A percentile compares a stretch with the other conserved stretches of the same genome.
These are phyloP conservation scores for Nannospalax galili DNA, from an alignment of 2,113 vertebrate genomes.

Conservation along the genomic window DNA sequence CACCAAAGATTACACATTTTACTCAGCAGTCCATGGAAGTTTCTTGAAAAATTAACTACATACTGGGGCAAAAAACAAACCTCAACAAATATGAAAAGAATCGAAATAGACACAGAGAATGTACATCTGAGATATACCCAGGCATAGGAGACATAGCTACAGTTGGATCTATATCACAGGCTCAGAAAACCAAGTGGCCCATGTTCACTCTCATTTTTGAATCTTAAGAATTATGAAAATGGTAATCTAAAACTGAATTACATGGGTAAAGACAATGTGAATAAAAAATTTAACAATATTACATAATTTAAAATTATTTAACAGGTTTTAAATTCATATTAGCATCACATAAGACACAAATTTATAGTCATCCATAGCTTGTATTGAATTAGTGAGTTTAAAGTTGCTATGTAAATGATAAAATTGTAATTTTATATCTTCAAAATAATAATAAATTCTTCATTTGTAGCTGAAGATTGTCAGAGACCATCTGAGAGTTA, in stretches of 20 bases:
- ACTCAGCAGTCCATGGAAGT: too few relatives aligned
- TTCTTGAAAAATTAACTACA: too few relatives aligned
- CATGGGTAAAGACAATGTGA: not conserved
- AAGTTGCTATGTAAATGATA: slow-evolving; percentile 18
- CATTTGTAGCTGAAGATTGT: not conserved
- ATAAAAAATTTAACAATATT: not conserved
- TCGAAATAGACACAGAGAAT: too few relatives aligned
- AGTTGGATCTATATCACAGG: too few relatives aligned
- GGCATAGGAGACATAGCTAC: too few relatives aligned
- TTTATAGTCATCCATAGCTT: not conserved
- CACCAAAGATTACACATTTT: too few relatives aligned
- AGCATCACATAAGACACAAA: not conserved
- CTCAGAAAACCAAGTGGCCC: too few relatives aligned
- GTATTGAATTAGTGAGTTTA: not conserved
- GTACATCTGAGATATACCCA: too few relatives aligned
- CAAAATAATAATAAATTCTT: not conserved
- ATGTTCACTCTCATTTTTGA: too few relatives aligned
- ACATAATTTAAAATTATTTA: not conserved
- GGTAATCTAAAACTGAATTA: not conserved
- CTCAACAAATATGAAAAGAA: too few relatives aligned
- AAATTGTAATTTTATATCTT: not conserved
- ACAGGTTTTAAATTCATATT: not conserved
- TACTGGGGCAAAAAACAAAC: too few relatives aligned
- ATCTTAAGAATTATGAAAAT: not conserved
- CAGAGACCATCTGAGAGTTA: not conserved